A percentile compares a stretch with the other conserved stretches of the same genome.
These are phyloP conservation scores for Micoletzkya japonica DNA, from an alignment of 2,888 invertebrate genomes.

Conservation along the genomic window DNA sequence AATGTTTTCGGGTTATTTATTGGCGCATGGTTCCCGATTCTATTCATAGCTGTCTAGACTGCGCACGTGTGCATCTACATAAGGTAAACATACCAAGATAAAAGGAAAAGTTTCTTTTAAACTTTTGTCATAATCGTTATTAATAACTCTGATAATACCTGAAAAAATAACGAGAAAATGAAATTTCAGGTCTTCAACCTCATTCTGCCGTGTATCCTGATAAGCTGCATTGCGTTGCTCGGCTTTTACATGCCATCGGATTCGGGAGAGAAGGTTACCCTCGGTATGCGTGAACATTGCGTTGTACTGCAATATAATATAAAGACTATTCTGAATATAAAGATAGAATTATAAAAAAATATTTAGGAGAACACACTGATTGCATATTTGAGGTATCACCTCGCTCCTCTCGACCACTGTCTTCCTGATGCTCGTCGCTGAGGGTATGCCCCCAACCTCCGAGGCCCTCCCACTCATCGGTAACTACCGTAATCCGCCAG, in stretches of 20 bases:
- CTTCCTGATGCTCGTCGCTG: slow-evolving; percentile 83
- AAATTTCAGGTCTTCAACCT: slow-evolving; percentile 76
- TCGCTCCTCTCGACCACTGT: slow-evolving; percentile 86
- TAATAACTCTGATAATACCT: no score
- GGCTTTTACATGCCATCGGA: slow-evolving; percentile 87
- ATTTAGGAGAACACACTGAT: slow-evolving; percentile 9
- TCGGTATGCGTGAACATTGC: slow-evolving; percentile 65
- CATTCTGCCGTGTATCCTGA: slow-evolving; percentile 81
- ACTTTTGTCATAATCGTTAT: no score
- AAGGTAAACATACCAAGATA: no score
- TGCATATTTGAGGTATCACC: slow-evolving; percentile 73
- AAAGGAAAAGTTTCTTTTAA: no score
- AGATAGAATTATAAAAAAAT: neutral
- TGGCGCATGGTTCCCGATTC: no score
- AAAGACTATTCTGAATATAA: no score
- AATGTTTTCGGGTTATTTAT: no score
- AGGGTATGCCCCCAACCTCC: slow-evolving; percentile 79
- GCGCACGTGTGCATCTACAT: no score
- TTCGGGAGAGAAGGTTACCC: slow-evolving; percentile 83
- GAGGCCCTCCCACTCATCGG: slow-evolving; percentile 85
- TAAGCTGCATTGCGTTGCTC: slow-evolving; percentile 82
- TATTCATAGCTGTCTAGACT: no score
- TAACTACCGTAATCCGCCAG: slow-evolving; percentile 70
- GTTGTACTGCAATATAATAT: no score
- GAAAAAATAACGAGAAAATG: slow-evolving; percentile 66